A percentile compares a stretch with the other conserved stretches of the same genome.
Evolutionary conservation across 2,113 vertebrate genomes (phyloP).

Genomic region (Equus przewalskii): DNA sequence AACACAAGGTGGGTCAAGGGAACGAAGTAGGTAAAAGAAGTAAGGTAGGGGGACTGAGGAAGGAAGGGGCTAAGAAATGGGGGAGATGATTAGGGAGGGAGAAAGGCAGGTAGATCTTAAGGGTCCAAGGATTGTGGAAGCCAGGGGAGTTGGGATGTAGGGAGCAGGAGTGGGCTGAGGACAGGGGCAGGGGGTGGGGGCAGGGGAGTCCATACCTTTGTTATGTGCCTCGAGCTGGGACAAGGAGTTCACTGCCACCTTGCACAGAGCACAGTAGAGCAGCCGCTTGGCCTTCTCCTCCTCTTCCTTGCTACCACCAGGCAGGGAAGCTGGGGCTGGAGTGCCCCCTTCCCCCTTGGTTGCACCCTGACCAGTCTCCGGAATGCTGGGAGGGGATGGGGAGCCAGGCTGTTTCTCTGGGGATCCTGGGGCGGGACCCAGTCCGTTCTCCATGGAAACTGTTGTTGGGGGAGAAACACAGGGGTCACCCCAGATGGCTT

Average conservation of each 20-base stretch:
- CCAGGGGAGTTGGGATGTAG: neutral
- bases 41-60: neutral
- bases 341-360: conserved; percentile 75
- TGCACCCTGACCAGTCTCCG: conserved; percentile 71
- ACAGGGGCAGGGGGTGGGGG: neutral
- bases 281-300: conserved; percentile 95
- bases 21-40: neutral
- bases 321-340: conserved; percentile 72
- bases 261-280: conserved; percentile 95
- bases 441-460: conserved; percentile 82
- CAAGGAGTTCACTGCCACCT: conserved; percentile 96
- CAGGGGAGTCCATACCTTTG: conserved; percentile 89
- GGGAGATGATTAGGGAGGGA: neutral
- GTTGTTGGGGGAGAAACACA: conserved; percentile 69
- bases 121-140: neutral
- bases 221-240: conserved; percentile 98
- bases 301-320: conserved; percentile 89
- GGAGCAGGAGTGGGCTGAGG: neutral
- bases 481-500: conserved; percentile 68
- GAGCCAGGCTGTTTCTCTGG: conserved; percentile 83
- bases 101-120: neutral
- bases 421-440: conserved; percentile 80
- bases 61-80: neutral
- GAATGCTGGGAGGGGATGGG: conserved; percentile 80
- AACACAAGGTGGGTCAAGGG: neutral